Evolutionary conservation across 2,888 invertebrate genomes (phyloP), one percentile per base, ranked within the genome.

Genomic region (Leptinotarsa peninsularis): DNA sequence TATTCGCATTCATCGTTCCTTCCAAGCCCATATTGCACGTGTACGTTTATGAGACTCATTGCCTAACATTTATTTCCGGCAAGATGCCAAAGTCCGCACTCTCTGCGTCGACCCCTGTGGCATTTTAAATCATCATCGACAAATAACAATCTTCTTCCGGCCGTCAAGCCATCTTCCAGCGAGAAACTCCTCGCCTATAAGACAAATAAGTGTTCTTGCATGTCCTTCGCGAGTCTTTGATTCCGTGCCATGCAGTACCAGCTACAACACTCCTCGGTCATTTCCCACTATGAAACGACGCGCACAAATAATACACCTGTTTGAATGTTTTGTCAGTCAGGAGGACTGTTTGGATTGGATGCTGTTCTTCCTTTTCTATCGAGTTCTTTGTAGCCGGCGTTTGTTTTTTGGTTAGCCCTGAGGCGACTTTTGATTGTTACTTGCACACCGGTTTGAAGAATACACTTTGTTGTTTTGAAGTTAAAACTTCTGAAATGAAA

Each of bases 191-290:
- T 21, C 58, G 58, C 58, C 21, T 14, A 58, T 58, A 23, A 58
- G 56, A 17, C 52, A 52, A 58, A 43, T 43, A 43, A 58, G 56
- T 58, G 58, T 23, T 58, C 58, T 58, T 58, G 58, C 58, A 14
- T 58, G 58, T 58, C 58, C 58, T 58, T 58, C 58, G 58, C 58
- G 58, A 58, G 58, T 58, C 58, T 58, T 58, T 58, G 58, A 58
- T 23, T 58, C 58, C 58, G 58, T 58, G 58, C 58, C 58, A 58
- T 58, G 58, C 58, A 15, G 58, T 58, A 58, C 58, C 58, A 58
- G 58, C 58, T 58, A 58, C 58, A 58, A 58, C 58, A 58, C 23
- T 58, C 58, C 58, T 58, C 58, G 58, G 21, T 58, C 58, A 23
- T 58, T 58, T 58, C 58, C 58, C 58, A 58, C 58, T 58, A 21